Conservation (phyloP, 2,888 invertebrate species). For the Epirrita christyi region DNA sequence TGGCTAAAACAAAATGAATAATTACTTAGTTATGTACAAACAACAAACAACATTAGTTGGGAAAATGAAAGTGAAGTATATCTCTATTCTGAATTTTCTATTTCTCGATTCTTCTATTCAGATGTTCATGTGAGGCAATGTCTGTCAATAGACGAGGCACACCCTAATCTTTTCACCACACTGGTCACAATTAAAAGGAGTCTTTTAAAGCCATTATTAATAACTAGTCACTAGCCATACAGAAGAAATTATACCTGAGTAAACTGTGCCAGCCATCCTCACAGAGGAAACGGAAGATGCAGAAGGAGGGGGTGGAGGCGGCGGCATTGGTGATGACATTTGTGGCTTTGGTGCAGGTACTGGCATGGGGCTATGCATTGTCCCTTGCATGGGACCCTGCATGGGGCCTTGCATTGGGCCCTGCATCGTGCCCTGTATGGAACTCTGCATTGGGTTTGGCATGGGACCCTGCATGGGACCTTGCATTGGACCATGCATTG, state of each 20-base stretch:
- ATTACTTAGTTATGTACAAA: neutral
- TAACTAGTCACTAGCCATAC: too few relatives aligned
- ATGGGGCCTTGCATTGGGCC: slow-evolving; percentile 7
- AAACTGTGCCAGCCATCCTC: slow-evolving; percentile 15
- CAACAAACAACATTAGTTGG: too few relatives aligned
- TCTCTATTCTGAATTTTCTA: too few relatives aligned
- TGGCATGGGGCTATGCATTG: slow-evolving; percentile 13
- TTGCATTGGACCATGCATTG: neutral
- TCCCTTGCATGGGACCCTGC: slow-evolving; percentile 1
- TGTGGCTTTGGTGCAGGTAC: slow-evolving; percentile 28
- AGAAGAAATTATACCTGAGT: slow-evolving; percentile 19
- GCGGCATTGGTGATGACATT: slow-evolving; percentile 35
- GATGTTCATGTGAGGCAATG: too few relatives aligned
- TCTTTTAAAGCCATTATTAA: too few relatives aligned
- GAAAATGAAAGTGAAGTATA: too few relatives aligned
- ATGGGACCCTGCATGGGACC: neutral
- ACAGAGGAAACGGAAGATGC: slow-evolving; percentile 6
- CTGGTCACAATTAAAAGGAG: too few relatives aligned
- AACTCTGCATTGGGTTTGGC: slow-evolving; percentile 11
- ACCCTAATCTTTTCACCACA: too few relatives aligned
- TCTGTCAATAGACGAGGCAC: too few relatives aligned
- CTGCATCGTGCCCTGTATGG: slow-evolving; percentile 3
- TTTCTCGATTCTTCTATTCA: too few relatives aligned
- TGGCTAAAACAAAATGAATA: slow-evolving; percentile 1
- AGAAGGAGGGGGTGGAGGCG: slow-evolving; percentile 28